Evolutionary conservation across 2,888 invertebrate genomes (phyloP).

Genomic region (Hipparchia sbordonii): DNA sequence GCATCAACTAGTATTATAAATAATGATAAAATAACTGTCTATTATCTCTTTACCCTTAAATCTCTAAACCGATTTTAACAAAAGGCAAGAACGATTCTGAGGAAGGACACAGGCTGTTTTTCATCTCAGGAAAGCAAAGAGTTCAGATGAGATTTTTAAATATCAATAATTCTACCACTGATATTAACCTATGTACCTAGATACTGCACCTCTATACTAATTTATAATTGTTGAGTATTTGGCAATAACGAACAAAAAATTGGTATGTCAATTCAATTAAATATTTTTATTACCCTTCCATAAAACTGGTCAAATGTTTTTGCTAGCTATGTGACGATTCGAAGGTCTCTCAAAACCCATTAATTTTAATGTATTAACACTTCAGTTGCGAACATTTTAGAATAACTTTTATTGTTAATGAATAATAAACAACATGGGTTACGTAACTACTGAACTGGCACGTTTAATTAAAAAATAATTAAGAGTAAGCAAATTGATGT

Average conservation of each 20-base stretch:
- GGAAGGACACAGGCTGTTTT: too few species aligned
- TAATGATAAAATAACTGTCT: too few species aligned
- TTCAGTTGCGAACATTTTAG: constrained; percentile 11
- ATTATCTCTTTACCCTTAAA: too few species aligned
- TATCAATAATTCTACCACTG: too few species aligned
- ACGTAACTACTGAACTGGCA: neutral
- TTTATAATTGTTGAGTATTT: neutral
- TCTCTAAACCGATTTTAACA: too few species aligned
- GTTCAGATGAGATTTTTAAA: too few species aligned
- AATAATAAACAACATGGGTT: constrained; percentile 11
- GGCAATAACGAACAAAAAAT: neutral
- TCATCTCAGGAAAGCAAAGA: too few species aligned
- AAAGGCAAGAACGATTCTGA: too few species aligned
- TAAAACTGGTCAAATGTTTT: constrained; percentile 15
- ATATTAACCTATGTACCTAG: too few species aligned
- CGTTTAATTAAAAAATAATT: constrained; percentile 14
- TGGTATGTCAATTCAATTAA: constrained; percentile 1
- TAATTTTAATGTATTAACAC: constrained; percentile 21
- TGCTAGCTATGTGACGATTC: constrained; percentile 13
- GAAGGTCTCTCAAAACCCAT: constrained; percentile 27
- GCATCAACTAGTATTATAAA: too few species aligned
- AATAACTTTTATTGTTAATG: constrained; percentile 2
- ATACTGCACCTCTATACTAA: neutral
- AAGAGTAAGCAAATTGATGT: neutral
- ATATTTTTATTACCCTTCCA: constrained; percentile 12